These are phyloP conservation scores for Phragmatobia fuliginosa DNA, from an alignment of 2,888 invertebrate species.

Conservation along the genomic window DNA sequence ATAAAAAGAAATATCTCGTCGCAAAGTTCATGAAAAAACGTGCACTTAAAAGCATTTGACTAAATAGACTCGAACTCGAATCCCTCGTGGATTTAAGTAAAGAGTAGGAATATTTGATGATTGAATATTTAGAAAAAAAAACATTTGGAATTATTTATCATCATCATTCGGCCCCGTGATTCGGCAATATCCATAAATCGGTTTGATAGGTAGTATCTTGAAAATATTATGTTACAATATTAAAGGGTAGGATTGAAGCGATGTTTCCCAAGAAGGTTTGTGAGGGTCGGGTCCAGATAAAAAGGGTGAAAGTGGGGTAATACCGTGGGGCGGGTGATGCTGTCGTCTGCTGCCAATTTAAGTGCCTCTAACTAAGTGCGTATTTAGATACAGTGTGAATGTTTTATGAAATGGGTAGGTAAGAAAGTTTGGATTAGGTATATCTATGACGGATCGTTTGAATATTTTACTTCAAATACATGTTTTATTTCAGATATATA, in stretches of 20 bases:
- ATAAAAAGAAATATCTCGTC: slow-evolving; percentile 22
- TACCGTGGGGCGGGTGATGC: slow-evolving; percentile 67
- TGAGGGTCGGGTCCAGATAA: slow-evolving; percentile 75
- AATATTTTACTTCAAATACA: background rate
- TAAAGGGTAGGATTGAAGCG: slow-evolving; percentile 68
- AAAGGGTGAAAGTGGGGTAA: slow-evolving; percentile 76
- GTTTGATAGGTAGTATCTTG: slow-evolving; percentile 55
- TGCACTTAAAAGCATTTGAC: slow-evolving; percentile 9
- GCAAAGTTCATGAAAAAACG: slow-evolving; percentile 19
- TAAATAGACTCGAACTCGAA: background rate
- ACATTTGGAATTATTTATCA: slow-evolving; percentile 42
- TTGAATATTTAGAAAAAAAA: slow-evolving; percentile 15
- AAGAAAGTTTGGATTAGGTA: background rate
- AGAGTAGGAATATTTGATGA: slow-evolving; percentile 1
- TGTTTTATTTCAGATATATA: background rate
- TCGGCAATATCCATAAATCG: slow-evolving; percentile 56
- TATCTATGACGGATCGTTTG: background rate
- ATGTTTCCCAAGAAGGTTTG: slow-evolving; percentile 75
- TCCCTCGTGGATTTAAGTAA: background rate
- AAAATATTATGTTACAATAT: slow-evolving; percentile 72
- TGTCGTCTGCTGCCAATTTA: slow-evolving; percentile 33
- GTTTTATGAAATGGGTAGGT: background rate
- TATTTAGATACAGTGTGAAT: slow-evolving; percentile 36
- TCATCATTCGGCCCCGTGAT: slow-evolving; percentile 53
- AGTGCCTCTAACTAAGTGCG: slow-evolving; percentile 46